These are phyloP conservation scores for Trichopoda pennipes DNA, from an alignment of 2,888 invertebrate species.

Conservation along the genomic window DNA sequence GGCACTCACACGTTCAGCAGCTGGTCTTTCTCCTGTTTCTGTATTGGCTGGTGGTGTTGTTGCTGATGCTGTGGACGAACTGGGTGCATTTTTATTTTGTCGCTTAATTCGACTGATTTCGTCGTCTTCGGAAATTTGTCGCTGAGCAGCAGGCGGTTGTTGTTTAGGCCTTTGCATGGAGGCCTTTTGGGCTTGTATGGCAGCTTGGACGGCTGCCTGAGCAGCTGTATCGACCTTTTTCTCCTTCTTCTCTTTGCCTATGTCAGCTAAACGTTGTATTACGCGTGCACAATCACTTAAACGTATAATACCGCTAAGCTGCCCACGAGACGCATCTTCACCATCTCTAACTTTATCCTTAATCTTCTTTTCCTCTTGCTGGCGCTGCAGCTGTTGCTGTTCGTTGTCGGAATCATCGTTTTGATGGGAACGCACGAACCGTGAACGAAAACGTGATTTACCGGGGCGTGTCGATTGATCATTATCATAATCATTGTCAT, in stretches of 20 bases:
- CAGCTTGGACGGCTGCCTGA: constrained; percentile 81
- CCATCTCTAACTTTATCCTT: constrained; percentile 91
- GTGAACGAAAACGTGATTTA: constrained; percentile 87
- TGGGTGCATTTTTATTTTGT: constrained; percentile 89
- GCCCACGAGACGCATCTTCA: constrained; percentile 92
- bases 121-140: constrained; percentile 93
- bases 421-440: constrained; percentile 86
- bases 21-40: constrained; percentile 83
- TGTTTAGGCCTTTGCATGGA: constrained; percentile 82
- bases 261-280: constrained; percentile 93
- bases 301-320: constrained; percentile 93
- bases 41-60: constrained; percentile 83
- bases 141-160: constrained; percentile 84
- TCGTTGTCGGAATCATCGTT: constrained; percentile 91
- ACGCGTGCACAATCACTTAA: constrained; percentile 93
- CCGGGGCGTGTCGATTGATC: constrained; percentile 84
- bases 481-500: constrained; percentile 87
- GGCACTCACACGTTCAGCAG: constrained; percentile 82
- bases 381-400: constrained; percentile 84
- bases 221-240: constrained; percentile 87
- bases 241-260: constrained; percentile 88
- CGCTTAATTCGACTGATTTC: constrained; percentile 93
- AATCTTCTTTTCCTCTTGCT: constrained; percentile 82
- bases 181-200: constrained; percentile 82
- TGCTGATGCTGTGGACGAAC: constrained; percentile 79